Conservation (phyloP, 35 echinoderm and acorn worm genomes). For the Hemicentrotus pulcherrimus region DNA sequence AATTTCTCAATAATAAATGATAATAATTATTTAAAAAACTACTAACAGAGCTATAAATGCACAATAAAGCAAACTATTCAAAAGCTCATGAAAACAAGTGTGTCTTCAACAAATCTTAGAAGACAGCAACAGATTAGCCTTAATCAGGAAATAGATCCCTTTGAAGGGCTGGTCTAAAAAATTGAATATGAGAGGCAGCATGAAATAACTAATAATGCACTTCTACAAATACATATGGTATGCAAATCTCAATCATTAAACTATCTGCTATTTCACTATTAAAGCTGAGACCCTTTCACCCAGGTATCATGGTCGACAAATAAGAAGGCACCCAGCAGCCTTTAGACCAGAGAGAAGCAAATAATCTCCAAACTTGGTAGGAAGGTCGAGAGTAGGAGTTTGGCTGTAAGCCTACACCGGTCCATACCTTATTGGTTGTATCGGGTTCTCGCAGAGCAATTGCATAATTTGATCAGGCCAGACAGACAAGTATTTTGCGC, state of each 20-base stretch:
- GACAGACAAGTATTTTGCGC: constrained; percentile 29
- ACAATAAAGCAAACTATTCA: no score
- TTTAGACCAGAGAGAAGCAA: not conserved
- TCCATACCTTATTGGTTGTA: not conserved
- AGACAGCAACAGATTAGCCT: no score
- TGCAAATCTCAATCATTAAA: not conserved
- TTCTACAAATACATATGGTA: no score
- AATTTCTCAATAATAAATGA: no score
- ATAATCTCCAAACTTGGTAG: not conserved
- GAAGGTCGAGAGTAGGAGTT: not conserved
- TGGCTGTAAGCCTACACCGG: not conserved
- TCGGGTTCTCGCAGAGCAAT: constrained; percentile 4
- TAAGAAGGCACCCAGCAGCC: not conserved
- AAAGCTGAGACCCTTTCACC: not conserved
- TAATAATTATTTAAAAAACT: no score
- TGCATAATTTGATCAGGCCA: constrained; percentile 15
- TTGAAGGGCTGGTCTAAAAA: no score
- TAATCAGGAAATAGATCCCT: no score
- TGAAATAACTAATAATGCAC: no score
- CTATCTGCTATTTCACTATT: not conserved
- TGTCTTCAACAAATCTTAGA: no score
- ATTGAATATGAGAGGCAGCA: no score
- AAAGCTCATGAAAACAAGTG: no score
- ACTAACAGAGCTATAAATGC: no score
- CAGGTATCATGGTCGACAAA: not conserved